Percentiles rank a stretch among this genome's conserved stretches.
These are phyloP conservation scores for Gonioctena quinquepunctata DNA, from an alignment of 1,140 invertebrate species.

Conservation along the genomic window DNA sequence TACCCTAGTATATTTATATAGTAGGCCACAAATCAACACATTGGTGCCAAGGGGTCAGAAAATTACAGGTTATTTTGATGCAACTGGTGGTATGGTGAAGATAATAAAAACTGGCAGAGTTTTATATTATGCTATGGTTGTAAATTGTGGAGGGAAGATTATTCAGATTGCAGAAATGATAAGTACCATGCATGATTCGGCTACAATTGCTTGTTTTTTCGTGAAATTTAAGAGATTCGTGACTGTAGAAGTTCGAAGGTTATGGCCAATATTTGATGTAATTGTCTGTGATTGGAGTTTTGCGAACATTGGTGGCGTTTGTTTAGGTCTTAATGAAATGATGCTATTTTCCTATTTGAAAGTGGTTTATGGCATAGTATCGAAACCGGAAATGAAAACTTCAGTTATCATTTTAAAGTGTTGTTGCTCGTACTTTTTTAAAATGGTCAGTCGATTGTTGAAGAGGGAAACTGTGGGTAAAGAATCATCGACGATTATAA, in stretches of 20 bases:
- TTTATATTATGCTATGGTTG: neutral
- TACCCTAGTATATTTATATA: neutral
- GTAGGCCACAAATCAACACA: neutral
- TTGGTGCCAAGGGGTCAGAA: neutral
- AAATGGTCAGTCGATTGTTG: neutral
- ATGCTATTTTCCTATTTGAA: neutral
- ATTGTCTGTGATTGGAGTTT: neutral
- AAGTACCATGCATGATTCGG: neutral
- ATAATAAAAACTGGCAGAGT: neutral
- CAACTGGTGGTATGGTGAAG: neutral
- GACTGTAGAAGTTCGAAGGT: neutral
- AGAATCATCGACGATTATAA: neutral
- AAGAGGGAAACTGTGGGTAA: neutral
- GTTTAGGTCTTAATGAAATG: neutral
- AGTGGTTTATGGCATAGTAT: neutral
- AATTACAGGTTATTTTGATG: neutral
- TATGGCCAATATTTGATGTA: neutral
- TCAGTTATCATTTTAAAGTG: neutral
- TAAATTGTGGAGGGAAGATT: neutral
- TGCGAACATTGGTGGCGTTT: neutral
- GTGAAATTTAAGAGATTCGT: neutral
- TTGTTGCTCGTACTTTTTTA: neutral
- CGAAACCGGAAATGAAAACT: neutral
- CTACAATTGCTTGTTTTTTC: neutral
- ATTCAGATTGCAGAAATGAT: neutral